Evolutionary conservation across 1,140 invertebrate genomes (phyloP).

Genomic region (Steinernema feltiae): DNA sequence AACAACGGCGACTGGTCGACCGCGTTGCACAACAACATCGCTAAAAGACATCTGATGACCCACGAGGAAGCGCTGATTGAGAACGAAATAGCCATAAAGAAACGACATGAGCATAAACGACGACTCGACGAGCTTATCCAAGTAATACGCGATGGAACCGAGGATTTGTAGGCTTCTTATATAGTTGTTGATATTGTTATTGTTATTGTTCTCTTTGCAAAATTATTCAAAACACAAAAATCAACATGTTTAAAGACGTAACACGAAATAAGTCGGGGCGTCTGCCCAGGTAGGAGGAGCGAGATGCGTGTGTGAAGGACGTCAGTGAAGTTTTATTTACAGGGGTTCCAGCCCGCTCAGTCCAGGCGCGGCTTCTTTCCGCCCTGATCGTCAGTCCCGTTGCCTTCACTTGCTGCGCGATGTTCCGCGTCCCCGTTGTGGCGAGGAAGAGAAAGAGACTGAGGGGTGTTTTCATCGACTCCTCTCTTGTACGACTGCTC

Average conservation of each 20-base stretch:
- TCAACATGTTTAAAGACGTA: too few species aligned
- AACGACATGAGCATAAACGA: background rate
- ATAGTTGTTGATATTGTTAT: background rate
- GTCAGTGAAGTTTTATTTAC: background rate
- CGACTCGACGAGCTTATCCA: background rate
- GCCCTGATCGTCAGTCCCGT: background rate
- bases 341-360: background rate
- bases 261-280: too few species aligned
- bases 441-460: too few species aligned
- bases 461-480: conserved; percentile 21
- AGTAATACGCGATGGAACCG: background rate
- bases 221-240: conserved; percentile 1
- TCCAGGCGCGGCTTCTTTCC: background rate
- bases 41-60: conserved; percentile 1
- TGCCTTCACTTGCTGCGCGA: background rate
- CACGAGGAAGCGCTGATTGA: background rate
- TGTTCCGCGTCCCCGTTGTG: background rate
- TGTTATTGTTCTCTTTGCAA: background rate
- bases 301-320: too few species aligned
- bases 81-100: background rate
- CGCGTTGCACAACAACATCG: conserved; percentile 24
- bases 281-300: background rate
- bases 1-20: conserved; percentile 22
- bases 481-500: conserved; percentile 65
- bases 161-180: background rate